Evolutionary conservation across 2,797 vertebrate genomes (phyloP).

Genomic region (Leptodactylus fallax): DNA sequence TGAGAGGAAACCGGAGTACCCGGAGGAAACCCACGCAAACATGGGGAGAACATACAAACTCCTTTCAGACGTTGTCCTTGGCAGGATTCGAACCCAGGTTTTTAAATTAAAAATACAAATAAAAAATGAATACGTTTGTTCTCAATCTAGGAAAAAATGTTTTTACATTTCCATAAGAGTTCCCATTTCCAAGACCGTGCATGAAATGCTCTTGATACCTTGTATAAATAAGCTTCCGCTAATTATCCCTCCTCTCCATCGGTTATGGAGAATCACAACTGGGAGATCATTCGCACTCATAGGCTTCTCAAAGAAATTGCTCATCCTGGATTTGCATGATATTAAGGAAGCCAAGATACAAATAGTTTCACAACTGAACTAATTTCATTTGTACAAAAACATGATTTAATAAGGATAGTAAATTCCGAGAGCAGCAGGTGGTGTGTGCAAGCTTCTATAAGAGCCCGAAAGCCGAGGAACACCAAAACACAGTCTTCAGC

Average conservation of each 20-base stretch:
- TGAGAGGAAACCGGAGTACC: too few species aligned
- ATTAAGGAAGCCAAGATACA: slow-evolving; percentile 71
- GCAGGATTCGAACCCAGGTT: too few species aligned
- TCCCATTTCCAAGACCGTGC: background rate
- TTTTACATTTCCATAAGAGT: background rate
- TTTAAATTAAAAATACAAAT: background rate
- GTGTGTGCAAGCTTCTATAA: slow-evolving; percentile 70
- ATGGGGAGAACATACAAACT: too few species aligned
- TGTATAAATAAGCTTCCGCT: background rate
- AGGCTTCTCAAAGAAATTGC: slow-evolving; percentile 28
- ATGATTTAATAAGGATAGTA: slow-evolving; percentile 66
- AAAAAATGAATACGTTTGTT: background rate
- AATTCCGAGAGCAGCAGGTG: slow-evolving; percentile 72
- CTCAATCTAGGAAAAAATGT: background rate
- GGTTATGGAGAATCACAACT: slow-evolving; percentile 34
- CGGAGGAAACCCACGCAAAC: too few species aligned
- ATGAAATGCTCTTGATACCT: background rate
- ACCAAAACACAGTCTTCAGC: slow-evolving; percentile 53
- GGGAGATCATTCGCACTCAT: slow-evolving; percentile 18
- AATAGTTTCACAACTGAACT: slow-evolving; percentile 67
- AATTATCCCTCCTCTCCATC: slow-evolving; percentile 22
- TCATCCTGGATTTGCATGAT: slow-evolving; percentile 70
- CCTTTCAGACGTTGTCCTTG: too few species aligned
- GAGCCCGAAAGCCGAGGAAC: slow-evolving; percentile 70
- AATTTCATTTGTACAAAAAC: slow-evolving; percentile 71